phyloP scores from a whole-genome alignment of 1,140 invertebrate species.

The Mylabris phalerata region DNA sequence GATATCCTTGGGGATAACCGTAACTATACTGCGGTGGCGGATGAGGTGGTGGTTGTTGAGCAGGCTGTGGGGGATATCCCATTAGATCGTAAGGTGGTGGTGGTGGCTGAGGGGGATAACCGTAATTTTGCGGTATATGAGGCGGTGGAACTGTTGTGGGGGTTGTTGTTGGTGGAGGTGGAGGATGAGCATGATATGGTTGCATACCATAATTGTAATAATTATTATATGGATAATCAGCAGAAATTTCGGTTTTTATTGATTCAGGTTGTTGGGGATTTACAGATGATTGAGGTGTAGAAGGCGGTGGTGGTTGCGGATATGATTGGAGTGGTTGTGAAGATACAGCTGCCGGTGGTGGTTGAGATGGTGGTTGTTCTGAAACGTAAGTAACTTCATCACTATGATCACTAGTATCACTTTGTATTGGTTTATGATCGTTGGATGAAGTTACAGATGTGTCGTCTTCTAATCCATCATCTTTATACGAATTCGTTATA shows the following conservation, averaged over 20 bases:
- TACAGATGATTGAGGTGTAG: neutral
- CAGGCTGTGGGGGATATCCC: conserved; percentile 29
- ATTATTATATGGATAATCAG: conserved; percentile 30
- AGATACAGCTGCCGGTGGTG: neutral
- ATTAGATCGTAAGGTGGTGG: conserved; percentile 29
- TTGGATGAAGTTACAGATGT: conserved; percentile 1
- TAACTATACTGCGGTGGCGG: conserved; percentile 21
- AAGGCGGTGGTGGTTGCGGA: conserved; percentile 8
- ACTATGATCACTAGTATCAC: conserved; percentile 29
- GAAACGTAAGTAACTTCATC: conserved; percentile 35
- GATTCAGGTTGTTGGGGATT: conserved; percentile 18
- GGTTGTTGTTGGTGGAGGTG: conserved; percentile 17
- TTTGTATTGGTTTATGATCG: conserved; percentile 15
- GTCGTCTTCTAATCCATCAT: conserved; percentile 13
- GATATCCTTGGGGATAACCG: conserved; percentile 20
- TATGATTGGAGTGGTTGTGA: conserved; percentile 1
- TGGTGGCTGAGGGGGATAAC: conserved; percentile 20
- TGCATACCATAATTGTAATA: conserved; percentile 34
- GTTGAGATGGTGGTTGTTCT: conserved; percentile 24
- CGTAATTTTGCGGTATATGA: conserved; percentile 27
- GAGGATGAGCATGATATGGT: conserved; percentile 29
- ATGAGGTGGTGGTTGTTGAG: conserved; percentile 26
- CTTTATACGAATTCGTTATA: conserved; percentile 35
- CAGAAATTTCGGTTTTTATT: conserved; percentile 28
- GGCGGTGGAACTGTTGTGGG: conserved; percentile 22